Conservation (phyloP, 2,888 invertebrate species). For the Leptodirus hochenwartii region DNA sequence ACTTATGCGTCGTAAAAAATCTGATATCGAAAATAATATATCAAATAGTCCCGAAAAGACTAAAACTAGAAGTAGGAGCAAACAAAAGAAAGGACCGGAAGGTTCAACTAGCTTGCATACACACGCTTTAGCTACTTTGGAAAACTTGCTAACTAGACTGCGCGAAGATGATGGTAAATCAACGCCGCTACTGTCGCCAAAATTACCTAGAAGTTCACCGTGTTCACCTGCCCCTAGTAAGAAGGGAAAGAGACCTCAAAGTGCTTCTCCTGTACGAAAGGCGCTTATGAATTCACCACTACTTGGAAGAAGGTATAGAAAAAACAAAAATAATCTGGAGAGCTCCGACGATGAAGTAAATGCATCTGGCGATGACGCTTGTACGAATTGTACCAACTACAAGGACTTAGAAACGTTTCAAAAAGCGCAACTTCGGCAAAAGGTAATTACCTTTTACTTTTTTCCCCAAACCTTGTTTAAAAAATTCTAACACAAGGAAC, state of each 20-base stretch:
- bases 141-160: conserved; percentile 35
- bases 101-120: conserved; percentile 23
- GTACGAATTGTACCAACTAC: conserved; percentile 55
- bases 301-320: conserved; percentile 53
- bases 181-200: conserved; percentile 34
- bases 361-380: conserved; percentile 36
- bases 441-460: conserved; percentile 52
- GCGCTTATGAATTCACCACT: conserved; percentile 73
- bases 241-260: conserved; percentile 56
- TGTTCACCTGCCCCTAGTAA: conserved; percentile 54
- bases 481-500: too few relatives aligned
- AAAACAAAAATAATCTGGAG: conserved; percentile 49
- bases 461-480: too few relatives aligned
- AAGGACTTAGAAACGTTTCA: conserved; percentile 80
- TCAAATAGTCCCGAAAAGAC: conserved; percentile 12
- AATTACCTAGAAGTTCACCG: conserved; percentile 60
- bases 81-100: conserved; percentile 16
- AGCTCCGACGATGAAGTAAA: conserved; percentile 68
- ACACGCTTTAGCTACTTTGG: conserved; percentile 38
- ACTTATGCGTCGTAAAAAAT: conserved; percentile 24
- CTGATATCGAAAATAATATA: conserved; percentile 15
- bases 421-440: conserved; percentile 77
- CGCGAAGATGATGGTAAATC: conserved; percentile 33
- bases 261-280: conserved; percentile 59
- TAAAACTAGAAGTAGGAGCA: conserved; percentile 18